Percentiles rank a stretch among this genome's conserved stretches.
phyloP scores from a whole-genome alignment of 2,113 vertebrate genomes.

The Gulo gulo region DNA sequence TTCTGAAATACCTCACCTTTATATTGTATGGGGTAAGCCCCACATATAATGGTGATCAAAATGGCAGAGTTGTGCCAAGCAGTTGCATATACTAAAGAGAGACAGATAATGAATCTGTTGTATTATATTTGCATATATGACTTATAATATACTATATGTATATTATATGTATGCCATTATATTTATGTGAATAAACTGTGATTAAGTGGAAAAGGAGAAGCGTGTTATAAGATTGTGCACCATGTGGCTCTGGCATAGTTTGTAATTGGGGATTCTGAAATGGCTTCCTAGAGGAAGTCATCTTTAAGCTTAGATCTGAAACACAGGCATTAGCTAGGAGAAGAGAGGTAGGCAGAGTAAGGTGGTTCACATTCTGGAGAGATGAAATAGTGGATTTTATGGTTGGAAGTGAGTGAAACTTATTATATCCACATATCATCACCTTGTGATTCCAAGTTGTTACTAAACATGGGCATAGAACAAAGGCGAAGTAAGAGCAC shows the following conservation, averaged over 20 bases:
- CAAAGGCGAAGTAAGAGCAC: neutral
- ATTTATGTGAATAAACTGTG: neutral
- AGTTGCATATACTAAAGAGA: neutral
- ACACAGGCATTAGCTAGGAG: neutral
- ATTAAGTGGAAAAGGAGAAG: neutral
- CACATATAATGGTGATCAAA: neutral
- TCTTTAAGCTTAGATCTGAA: neutral
- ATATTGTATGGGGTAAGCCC: neutral
- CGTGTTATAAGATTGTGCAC: neutral
- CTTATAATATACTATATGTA: neutral
- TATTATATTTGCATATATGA: neutral
- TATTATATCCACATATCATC: too few relatives aligned
- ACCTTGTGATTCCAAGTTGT: neutral
- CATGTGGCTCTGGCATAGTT: neutral
- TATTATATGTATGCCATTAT: neutral
- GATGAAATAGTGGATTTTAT: neutral
- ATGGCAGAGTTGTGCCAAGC: neutral
- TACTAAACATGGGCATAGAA: neutral
- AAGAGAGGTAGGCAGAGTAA: neutral
- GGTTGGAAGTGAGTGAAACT: neutral
- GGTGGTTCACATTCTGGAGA: neutral
- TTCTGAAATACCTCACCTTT: neutral
- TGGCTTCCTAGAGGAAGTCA: neutral
- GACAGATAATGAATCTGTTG: neutral
- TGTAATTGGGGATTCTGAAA: neutral